Evolutionary conservation across 2,888 invertebrate genomes (phyloP).

Genomic region (Drosophila multiciliata): DNA sequence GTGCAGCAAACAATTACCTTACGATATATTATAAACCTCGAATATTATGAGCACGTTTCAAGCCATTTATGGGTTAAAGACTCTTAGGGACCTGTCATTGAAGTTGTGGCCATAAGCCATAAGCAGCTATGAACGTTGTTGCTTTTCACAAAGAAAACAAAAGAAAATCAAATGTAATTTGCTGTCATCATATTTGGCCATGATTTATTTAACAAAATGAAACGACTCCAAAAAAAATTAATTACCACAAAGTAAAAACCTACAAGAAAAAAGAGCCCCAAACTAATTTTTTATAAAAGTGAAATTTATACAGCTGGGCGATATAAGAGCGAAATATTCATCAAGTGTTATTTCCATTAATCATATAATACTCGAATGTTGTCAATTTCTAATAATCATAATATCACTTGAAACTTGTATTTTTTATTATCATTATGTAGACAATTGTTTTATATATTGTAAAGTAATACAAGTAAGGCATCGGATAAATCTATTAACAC

Average conservation of each 20-base stretch:
- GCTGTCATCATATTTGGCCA: conserved; percentile 45
- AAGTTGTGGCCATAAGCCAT: conserved; percentile 38
- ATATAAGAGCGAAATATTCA: neutral
- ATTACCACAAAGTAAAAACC: conserved; percentile 58
- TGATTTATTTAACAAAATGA: conserved; percentile 60
- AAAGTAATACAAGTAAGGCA: no score
- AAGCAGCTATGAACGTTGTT: conserved; percentile 38
- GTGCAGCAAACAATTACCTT: conserved; percentile 5
- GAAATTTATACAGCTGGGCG: conserved; percentile 48
- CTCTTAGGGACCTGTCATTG: conserved; percentile 41
- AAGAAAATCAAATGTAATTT: conserved; percentile 72
- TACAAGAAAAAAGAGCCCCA: conserved; percentile 17
- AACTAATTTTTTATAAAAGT: conserved; percentile 64
- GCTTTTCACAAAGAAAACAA: conserved; percentile 37
- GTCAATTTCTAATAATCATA: neutral
- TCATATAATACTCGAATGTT: neutral
- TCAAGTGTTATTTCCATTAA: conserved; percentile 7
- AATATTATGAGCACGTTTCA: conserved; percentile 58
- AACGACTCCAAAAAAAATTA: conserved; percentile 54
- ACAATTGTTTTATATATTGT: neutral
- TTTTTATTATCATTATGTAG: neutral
- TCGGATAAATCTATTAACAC: neutral
- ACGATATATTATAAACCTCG: conserved; percentile 36
- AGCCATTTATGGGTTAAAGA: conserved; percentile 57
- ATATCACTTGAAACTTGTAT: neutral